These are phyloP conservation scores for Okamejei kenojei DNA, from an alignment of 2,797 vertebrate genomes.

Conservation along the genomic window DNA sequence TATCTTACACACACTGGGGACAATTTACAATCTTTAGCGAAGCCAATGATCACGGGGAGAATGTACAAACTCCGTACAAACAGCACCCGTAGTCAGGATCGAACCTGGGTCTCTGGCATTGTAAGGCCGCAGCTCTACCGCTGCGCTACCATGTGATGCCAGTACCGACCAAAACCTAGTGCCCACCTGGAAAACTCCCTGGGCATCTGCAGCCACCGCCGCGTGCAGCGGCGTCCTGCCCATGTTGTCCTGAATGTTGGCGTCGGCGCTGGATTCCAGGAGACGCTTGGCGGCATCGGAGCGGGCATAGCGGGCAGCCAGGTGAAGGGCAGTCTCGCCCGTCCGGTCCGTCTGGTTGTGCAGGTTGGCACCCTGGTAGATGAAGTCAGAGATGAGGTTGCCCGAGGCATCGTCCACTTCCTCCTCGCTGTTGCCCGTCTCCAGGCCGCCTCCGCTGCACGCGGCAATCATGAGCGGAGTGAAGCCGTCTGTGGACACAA, in stretches of 20 bases:
- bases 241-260: slow-evolving; percentile 96
- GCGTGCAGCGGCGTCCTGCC: slow-evolving; percentile 87
- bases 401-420: slow-evolving; percentile 87
- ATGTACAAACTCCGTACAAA: too few species aligned
- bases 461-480: slow-evolving; percentile 96
- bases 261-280: slow-evolving; percentile 87
- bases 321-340: slow-evolving; percentile 85
- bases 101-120: too few species aligned
- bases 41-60: too few species aligned
- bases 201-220: slow-evolving; percentile 84
- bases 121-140: too few species aligned
- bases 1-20: too few species aligned
- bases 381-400: slow-evolving; percentile 90
- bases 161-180: fast-evolving
- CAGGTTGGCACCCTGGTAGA: slow-evolving; percentile 88
- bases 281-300: slow-evolving; percentile 91
- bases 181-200: slow-evolving; percentile 88
- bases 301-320: slow-evolving; percentile 87
- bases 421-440: slow-evolving; percentile 88
- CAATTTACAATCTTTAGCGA: too few species aligned
- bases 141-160: too few species aligned
- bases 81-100: too few species aligned
- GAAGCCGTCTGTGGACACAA: slow-evolving; percentile 72
- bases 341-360: slow-evolving; percentile 96
- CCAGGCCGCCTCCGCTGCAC: slow-evolving; percentile 89